phyloP scores from a whole-genome alignment of 2,888 invertebrate species.

The Nezara viridula region DNA sequence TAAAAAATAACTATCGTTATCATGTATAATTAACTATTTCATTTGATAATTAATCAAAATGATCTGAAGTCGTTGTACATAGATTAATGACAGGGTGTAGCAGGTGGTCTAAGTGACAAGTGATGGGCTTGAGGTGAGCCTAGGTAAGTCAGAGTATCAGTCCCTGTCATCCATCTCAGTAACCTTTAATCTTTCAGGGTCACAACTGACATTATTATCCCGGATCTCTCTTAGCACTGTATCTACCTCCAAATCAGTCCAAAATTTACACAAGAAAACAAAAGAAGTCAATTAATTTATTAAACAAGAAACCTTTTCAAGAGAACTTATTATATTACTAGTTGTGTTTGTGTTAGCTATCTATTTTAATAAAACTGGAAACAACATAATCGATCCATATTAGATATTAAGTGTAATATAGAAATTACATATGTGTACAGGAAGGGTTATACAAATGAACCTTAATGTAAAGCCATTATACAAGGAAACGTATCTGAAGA shows the following conservation, averaged over 20 bases:
- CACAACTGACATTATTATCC: not conserved
- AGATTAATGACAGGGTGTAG: not conserved
- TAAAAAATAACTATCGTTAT: not conserved
- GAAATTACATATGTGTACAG: too few relatives aligned
- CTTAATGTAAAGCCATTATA: too few relatives aligned
- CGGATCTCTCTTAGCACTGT: not conserved
- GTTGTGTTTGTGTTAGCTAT: too few relatives aligned
- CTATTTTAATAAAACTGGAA: too few relatives aligned
- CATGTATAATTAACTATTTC: not conserved
- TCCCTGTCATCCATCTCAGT: not conserved
- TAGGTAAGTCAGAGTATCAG: not conserved
- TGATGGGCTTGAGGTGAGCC: not conserved
- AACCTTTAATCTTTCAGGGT: not conserved
- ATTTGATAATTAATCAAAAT: not conserved
- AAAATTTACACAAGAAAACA: not conserved
- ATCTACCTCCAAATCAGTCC: not conserved
- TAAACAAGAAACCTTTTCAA: too few relatives aligned
- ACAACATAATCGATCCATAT: too few relatives aligned
- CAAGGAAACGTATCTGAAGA: too few relatives aligned
- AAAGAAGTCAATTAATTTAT: too few relatives aligned
- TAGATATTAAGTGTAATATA: too few relatives aligned
- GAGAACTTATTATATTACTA: too few relatives aligned
- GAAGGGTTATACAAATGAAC: too few relatives aligned
- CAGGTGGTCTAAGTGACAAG: slow-evolving; percentile 23
- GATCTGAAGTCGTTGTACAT: not conserved